Evolutionary conservation across 2,797 vertebrate species (phyloP).

Genomic region (Lemur catta): DNA sequence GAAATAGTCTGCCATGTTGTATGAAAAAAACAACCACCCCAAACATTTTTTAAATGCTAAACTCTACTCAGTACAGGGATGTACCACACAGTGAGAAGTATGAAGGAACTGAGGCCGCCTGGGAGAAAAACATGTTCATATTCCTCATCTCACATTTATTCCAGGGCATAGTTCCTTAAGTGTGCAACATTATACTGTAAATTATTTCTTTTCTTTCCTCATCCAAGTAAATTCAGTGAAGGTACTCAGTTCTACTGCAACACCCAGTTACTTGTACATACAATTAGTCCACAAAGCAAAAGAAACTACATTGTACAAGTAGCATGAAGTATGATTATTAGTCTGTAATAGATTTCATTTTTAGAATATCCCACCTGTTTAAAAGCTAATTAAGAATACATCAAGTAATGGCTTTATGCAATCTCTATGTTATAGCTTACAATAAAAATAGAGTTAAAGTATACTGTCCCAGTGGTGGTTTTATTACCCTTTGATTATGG

Average conservation of each 20-base stretch:
- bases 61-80: background rate
- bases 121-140: background rate
- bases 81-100: background rate
- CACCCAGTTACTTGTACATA: background rate
- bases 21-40: background rate
- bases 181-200: background rate
- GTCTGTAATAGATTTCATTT: conserved; percentile 55
- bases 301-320: background rate
- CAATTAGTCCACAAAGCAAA: background rate
- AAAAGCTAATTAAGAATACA: conserved; percentile 12
- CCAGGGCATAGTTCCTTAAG: background rate
- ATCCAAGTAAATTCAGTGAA: background rate
- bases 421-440: background rate
- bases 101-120: background rate
- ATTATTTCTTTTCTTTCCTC: background rate
- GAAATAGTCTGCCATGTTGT: background rate
- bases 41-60: background rate
- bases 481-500: conserved; percentile 1
- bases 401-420: conserved; percentile 40
- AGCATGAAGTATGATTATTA: conserved; percentile 20
- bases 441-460: background rate
- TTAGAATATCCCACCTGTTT: background rate
- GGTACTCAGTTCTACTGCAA: background rate
- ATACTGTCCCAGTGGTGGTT: background rate
- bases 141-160: background rate